Evolutionary conservation across 1,140 invertebrate genomes (phyloP), one percentile per base, ranked within the genome.

Genomic region (Papilio polyxenes): DNA sequence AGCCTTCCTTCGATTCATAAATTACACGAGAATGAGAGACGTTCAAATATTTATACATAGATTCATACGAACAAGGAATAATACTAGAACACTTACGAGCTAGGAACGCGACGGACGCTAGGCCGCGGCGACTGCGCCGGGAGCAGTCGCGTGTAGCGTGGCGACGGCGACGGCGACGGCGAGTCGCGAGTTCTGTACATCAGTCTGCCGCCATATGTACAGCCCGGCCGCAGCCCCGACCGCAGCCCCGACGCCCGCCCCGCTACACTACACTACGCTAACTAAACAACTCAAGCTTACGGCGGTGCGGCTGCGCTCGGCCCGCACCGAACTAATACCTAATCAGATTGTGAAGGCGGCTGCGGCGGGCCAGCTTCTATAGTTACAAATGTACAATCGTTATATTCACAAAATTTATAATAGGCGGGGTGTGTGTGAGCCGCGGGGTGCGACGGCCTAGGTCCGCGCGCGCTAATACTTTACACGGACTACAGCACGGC

Each of bases 31-130:
- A 94, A 93, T 93, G 93, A 94, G 92, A 94, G 90, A 94, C 93
- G 90, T 93, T 93, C 92, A 93, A 93, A 94, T 93, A 93, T 94
- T 94, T 94, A 94, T 94, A 94, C 93, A 94, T 94, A 93, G 91
- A 93, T 94, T 93, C 92, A 92, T 94, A 94, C 93, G 92, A 93
- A 93, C 93, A 94, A 94, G 90, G 90, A 93, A 92, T 94, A 94
- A 94, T 94, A 94, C 93, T 94, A 94, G 93, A 93, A 94, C 93
- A 94, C 93, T 93, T 93, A 93, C 81, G 86, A 88, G 83, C 91
- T 93, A 92, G 82, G 88, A 89, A 89, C 89, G 89, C 88, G 87
- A 84, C 83, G 85, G 84, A 86, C 85, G 86, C 83, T 85, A 87
- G 89, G 91, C 88, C 91, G 89, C 92, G 89, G 89, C 83, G 89